Base-by-base conservation (phyloP, 2,797 vertebrate genomes). In the Rhinophrynus dorsalis region DNA sequence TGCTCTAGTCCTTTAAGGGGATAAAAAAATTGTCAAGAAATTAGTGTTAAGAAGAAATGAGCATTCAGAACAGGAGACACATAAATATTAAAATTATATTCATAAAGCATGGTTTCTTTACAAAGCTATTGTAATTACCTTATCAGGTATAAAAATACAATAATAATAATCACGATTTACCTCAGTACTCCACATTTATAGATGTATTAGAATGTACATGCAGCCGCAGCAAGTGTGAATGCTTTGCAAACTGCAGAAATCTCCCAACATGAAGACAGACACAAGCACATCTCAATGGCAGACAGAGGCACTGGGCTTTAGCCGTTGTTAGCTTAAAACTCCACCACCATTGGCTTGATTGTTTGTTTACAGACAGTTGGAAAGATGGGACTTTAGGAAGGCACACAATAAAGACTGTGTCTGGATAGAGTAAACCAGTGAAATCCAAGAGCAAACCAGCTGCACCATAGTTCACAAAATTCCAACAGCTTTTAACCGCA, bases 41-140 rank as follows among this genome's bases (percentile, higher is more conserved):
- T n/a, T n/a, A n/a, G n/a, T n/a, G n/a, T n/a, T n/a, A 42, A 30
- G 9, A 15, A 35, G 6, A 33, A 45, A 35, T 2, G 40, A 54
- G 21, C 27, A 38, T 47, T 50, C 21, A 33, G 20, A 63, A 9
- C 15, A 42, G 13, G 29, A 50, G 24, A 50, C 15, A 45, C 35
- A 68, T 68, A 58, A 65, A 55, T 68, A 68, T 58, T 68, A 68
- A 38, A 68, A 57, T 68, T 29, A 50, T 57, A 59, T 48, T 68
- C 24, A 18, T 35, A 59, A 26, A 60, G 44, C 48, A 23, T 2
- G n/a, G 17, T 40, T 68, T 3, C 23, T 68, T 68, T 69, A 69
- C 57, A 69, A 69, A 61, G 57, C 67, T 24, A 48, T 38, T 48
- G 7, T 24, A 38, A 30, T 52, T 52, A 23, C 30, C 45, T 33